Conservation (phyloP, 2,888 invertebrate species). For the Orthosia cruda region DNA sequence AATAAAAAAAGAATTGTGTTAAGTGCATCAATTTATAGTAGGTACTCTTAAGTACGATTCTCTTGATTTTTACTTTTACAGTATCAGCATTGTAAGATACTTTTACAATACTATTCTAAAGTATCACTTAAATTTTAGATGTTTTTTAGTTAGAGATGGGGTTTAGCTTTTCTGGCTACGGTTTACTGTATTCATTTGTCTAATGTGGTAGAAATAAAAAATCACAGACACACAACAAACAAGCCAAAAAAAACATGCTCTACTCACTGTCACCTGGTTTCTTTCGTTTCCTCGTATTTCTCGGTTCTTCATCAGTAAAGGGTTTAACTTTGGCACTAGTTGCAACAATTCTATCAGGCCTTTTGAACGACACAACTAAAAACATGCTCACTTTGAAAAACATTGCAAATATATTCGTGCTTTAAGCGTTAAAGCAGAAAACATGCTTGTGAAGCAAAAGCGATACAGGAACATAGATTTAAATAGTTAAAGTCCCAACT, state of each 20-base stretch:
- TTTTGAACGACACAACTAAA: slow-evolving; percentile 97
- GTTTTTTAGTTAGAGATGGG: not conserved
- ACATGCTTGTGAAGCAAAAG: slow-evolving; percentile 21
- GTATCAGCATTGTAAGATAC: not conserved
- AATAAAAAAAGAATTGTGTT: too few relatives aligned
- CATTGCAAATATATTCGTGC: slow-evolving; percentile 57
- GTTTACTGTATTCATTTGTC: not conserved
- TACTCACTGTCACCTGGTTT: slow-evolving; percentile 93
- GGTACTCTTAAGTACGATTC: too few relatives aligned
- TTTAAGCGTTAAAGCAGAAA: slow-evolving; percentile 40
- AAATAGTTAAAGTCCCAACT: not conserved
- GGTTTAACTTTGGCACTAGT: slow-evolving; percentile 79
- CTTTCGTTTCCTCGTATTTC: slow-evolving; percentile 94
- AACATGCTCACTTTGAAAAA: slow-evolving; percentile 68
- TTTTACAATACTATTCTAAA: too few relatives aligned
- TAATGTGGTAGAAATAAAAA: slow-evolving; percentile 1
- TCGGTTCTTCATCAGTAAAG: slow-evolving; percentile 79
- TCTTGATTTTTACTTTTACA: not conserved
- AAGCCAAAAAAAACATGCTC: slow-evolving; percentile 58
- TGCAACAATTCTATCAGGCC: slow-evolving; percentile 90
- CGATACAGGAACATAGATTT: not conserved
- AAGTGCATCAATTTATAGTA: not conserved
- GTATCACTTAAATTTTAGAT: not conserved
- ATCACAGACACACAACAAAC: slow-evolving; percentile 32
- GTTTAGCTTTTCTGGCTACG: not conserved